Percentiles rank a stretch among this genome's conserved stretches.
Conservation (phyloP, 2,888 invertebrate genomes). For the Drosophila testacea region DNA sequence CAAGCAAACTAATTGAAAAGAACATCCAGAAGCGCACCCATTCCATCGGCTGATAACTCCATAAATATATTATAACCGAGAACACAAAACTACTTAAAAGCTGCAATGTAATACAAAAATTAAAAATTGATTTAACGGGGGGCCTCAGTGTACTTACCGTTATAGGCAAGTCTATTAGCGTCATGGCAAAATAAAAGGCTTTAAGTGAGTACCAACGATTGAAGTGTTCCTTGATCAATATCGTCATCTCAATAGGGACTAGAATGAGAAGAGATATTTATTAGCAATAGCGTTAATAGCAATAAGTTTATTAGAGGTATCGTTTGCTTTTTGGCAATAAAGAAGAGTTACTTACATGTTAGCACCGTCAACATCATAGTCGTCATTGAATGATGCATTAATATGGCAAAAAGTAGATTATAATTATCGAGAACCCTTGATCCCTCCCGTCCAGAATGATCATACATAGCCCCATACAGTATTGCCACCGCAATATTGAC, state of each 20-base stretch:
- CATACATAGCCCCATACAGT: slow-evolving; percentile 91
- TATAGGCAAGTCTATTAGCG: slow-evolving; percentile 91
- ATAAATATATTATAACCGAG: slow-evolving; percentile 91
- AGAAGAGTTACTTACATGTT: slow-evolving; percentile 88
- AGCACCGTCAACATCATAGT: slow-evolving; percentile 96
- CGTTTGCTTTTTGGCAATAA: too few species aligned
- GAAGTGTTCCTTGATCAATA: slow-evolving; percentile 93
- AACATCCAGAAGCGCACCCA: slow-evolving; percentile 93
- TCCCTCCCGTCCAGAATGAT: slow-evolving; percentile 91
- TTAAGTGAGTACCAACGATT: slow-evolving; percentile 95
- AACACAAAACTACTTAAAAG: slow-evolving; percentile 90
- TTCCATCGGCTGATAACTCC: slow-evolving; percentile 96
- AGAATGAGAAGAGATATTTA: slow-evolving; percentile 9
- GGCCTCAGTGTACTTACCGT: slow-evolving; percentile 86
- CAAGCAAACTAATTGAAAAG: slow-evolving; percentile 91
- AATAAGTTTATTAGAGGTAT: too few species aligned
- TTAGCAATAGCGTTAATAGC: background rate
- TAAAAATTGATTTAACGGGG: too few species aligned
- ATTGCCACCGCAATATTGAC: slow-evolving; percentile 91
- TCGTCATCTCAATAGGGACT: slow-evolving; percentile 91
- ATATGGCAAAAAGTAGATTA: slow-evolving; percentile 94
- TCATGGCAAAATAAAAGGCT: slow-evolving; percentile 91
- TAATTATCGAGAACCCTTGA: slow-evolving; percentile 93
- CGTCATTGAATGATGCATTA: slow-evolving; percentile 97
- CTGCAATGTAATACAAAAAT: slow-evolving; percentile 83